phyloP scores from a whole-genome alignment of 2,797 vertebrate species.

The Anguilla megastoma region DNA sequence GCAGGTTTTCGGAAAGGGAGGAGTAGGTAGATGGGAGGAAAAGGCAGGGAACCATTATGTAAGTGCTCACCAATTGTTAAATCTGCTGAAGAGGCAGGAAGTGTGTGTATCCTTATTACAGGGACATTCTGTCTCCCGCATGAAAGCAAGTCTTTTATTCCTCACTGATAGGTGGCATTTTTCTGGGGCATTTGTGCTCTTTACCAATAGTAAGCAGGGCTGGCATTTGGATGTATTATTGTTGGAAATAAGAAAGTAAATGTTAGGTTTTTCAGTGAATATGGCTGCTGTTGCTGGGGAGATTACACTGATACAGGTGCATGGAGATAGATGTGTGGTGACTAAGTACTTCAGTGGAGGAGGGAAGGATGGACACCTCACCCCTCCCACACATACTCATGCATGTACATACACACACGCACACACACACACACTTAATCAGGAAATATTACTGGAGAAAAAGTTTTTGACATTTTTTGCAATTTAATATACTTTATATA shows the following conservation, averaged over 20 bases:
- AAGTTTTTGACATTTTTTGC: too few relatives aligned
- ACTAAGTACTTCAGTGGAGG: not conserved
- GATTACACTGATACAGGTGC: not conserved
- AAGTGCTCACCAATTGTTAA: conserved; percentile 27
- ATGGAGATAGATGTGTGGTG: not conserved
- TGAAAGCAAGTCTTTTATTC: not conserved
- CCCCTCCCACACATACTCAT: conserved; percentile 44
- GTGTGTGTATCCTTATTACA: conserved; percentile 31
- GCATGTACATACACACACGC: not conserved
- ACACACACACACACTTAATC: conserved; percentile 4
- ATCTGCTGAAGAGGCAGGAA: conserved; percentile 41
- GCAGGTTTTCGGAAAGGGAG: conserved; percentile 34
- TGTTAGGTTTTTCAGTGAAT: not conserved
- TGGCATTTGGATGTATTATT: not conserved
- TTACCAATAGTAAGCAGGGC: not conserved
- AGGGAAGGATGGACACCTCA: conserved; percentile 24
- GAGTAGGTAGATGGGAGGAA: conserved; percentile 26
- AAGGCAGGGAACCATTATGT: conserved; percentile 34
- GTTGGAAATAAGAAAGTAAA: not conserved
- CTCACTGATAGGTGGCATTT: not conserved
- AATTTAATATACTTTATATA: too few relatives aligned
- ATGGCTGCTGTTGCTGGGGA: not conserved
- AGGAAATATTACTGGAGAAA: not conserved
- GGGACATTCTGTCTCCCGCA: not conserved
- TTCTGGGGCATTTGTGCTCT: not conserved